These are phyloP conservation scores for Colius striatus DNA, from an alignment of 2,113 vertebrate genomes.

Conservation along the genomic window DNA sequence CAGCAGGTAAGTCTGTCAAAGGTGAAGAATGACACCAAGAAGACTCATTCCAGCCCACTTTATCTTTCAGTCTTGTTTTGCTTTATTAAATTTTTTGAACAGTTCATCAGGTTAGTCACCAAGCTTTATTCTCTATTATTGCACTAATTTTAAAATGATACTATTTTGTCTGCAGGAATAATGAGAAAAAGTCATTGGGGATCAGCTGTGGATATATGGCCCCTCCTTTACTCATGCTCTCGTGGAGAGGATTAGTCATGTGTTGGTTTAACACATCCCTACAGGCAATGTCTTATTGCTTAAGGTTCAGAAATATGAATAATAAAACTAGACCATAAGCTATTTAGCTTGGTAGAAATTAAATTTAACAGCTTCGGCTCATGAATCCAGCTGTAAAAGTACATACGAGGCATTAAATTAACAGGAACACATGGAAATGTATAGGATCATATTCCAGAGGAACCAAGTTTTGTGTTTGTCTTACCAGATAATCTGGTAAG, in stretches of 20 bases:
- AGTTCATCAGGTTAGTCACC: slow-evolving; percentile 58
- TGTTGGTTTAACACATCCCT: slow-evolving; percentile 74
- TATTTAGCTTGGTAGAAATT: slow-evolving; percentile 72
- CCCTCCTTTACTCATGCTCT: slow-evolving; percentile 49
- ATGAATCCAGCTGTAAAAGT: slow-evolving; percentile 69
- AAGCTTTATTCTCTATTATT: slow-evolving; percentile 62
- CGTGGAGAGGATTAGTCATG: slow-evolving; percentile 31
- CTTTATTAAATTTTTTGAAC: slow-evolving; percentile 67
- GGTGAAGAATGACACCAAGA: slow-evolving; percentile 44
- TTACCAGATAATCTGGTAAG: slow-evolving; percentile 15
- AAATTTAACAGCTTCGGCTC: slow-evolving; percentile 71
- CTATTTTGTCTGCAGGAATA: slow-evolving; percentile 70
- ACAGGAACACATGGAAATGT: slow-evolving; percentile 67
- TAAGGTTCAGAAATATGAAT: slow-evolving; percentile 74
- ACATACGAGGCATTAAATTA: slow-evolving; percentile 64
- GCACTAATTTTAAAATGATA: slow-evolving; percentile 65
- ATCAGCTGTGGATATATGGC: slow-evolving; percentile 35
- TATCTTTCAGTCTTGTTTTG: slow-evolving; percentile 43
- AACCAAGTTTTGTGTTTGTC: slow-evolving; percentile 18
- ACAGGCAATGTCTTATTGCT: slow-evolving; percentile 72
- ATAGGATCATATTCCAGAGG: slow-evolving; percentile 38
- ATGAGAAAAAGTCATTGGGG: slow-evolving; percentile 69
- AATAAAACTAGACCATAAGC: slow-evolving; percentile 68
- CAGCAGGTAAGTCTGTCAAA: slow-evolving; percentile 51
- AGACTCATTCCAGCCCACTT: not conserved